Base-by-base conservation (phyloP, 2,888 invertebrate genomes). In the Serrognathus titanus region DNA sequence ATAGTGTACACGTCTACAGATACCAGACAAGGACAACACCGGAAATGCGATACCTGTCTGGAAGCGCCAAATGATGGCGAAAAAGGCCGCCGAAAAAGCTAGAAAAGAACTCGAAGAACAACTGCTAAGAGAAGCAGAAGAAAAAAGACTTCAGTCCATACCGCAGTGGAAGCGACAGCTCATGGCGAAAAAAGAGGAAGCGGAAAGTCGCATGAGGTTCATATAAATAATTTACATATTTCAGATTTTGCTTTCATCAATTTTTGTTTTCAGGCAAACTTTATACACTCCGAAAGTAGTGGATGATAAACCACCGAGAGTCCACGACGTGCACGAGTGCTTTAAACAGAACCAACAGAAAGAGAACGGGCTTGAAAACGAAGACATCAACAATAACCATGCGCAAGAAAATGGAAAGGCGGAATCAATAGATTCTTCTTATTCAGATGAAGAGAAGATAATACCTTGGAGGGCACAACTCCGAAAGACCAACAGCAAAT, bases 91-190 rank as follows among this genome's bases (percentile, higher is more conserved):
- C 0, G 96, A 97, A 76, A 89, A 92, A 66, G 95, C 96, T 8
- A 86, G 91, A 65, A 91, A 90, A 70, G 95, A 97, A 71, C 81
- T 94, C 66, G 94, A 95, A 77, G 92, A 92, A 74, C 88, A 92
- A 70, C 81, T 94, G 69, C 87, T 87, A 3, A 83, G 86, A 59
- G 92, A 94, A 72, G 92, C 92, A 0, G 94, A 94, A 77, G 88
- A 90, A 67, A 85, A 92, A 68, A 80, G 94, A 63, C 83, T 94
- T 46, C 90, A 91, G 16, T 85, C 94, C 10, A 92, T 97, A 68
- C 97, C 97, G 0, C 90, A 90, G 49, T 97, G 97, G 97, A 96
- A 97, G 77, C 82, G 95, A 53, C 95, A 95, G 72, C 80, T 97
- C 56, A 78, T 96, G 64, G 89, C 88, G 55, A 85, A 92, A 64